Evolutionary conservation across 2,888 invertebrate genomes (phyloP), one percentile per base, ranked within the genome.

Genomic region (Drosophila conformis): DNA sequence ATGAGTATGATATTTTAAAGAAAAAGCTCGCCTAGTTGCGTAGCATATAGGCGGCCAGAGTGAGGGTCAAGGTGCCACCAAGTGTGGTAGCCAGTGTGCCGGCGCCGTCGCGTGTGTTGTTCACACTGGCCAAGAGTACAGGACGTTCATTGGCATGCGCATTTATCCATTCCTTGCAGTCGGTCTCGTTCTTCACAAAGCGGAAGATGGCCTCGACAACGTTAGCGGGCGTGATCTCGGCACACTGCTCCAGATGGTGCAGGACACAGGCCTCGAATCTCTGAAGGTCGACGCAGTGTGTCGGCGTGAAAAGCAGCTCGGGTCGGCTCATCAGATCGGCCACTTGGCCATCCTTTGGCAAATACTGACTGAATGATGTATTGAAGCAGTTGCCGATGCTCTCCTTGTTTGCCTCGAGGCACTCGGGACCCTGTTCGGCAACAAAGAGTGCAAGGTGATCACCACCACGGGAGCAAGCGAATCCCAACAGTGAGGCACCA

Each of bases 371-470:
- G 60, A 95, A 93, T 0, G 96, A 96, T 10, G 91, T 87, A 90
- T 96, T 96, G 33, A 95, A 88, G 87, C 97, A 97, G 0, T 93
- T 84, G 83, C 94, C 94, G 31, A 97, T 94, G 0, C 93, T 94
- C 8, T 95, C 94, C 71, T 94, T 94, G 78, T 96, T 95, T 6
- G 94, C 94, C 66, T 94, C 89, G 78, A 97, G 93, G 85, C 97
- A 97, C 90, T 97, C 96, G 18, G 96, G 95, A 0, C 97, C 97
- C 33, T 96, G 95, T 87, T 97, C 96, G n/a, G 97, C 95, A 51
- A 97, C 96, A 90, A 97, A 97, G 81, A 97, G 93, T 1, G 97
- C 97, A 80, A 97, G 95, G 80, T 97, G 95, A 92, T 97, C 97
- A 13, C 97, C 97, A 82, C 96, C 96, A 80, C 96, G 96, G 78